phyloP scores from a whole-genome alignment of 2,888 invertebrate genomes.

The Caenorhabditis sp. region DNA sequence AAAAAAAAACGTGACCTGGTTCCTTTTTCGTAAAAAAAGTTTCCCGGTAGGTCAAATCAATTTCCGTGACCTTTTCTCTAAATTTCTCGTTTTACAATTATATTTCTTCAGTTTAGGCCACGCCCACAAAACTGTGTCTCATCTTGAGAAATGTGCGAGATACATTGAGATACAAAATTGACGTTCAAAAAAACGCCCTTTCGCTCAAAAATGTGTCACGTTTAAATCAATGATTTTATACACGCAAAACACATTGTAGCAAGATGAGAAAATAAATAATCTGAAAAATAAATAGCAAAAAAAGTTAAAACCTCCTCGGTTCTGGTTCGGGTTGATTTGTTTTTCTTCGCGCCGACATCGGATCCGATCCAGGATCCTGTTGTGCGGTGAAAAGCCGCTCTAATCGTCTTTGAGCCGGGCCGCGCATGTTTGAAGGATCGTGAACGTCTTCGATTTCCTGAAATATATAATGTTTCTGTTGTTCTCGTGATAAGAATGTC shows the following conservation, averaged over 20 bases:
- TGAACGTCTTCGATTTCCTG: slow-evolving; percentile 37
- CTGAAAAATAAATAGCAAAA: neutral
- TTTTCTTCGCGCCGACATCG: neutral
- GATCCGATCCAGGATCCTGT: slow-evolving; percentile 15
- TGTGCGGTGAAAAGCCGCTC: slow-evolving; percentile 61
- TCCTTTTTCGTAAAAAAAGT: no score
- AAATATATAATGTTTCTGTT: neutral
- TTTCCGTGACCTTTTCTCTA: no score
- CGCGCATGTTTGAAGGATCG: slow-evolving; percentile 44
- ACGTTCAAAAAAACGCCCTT: no score
- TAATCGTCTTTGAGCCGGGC: slow-evolving; percentile 63
- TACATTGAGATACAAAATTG: no score
- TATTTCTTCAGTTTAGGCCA: no score
- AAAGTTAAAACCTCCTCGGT: slow-evolving; percentile 27
- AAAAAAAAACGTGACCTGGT: no score
- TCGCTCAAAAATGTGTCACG: no score
- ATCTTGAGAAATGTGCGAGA: no score
- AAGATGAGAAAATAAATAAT: slow-evolving; percentile 6
- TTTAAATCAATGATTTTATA: neutral
- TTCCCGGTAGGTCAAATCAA: no score
- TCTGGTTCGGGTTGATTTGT: slow-evolving; percentile 19
- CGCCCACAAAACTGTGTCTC: no score
- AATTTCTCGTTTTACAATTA: no score
- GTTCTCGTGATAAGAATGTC: neutral
- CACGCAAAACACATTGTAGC: slow-evolving; percentile 6